Evolutionary conservation across 2,888 invertebrate genomes (phyloP).

Genomic region (Anoplius nigerrimus): DNA sequence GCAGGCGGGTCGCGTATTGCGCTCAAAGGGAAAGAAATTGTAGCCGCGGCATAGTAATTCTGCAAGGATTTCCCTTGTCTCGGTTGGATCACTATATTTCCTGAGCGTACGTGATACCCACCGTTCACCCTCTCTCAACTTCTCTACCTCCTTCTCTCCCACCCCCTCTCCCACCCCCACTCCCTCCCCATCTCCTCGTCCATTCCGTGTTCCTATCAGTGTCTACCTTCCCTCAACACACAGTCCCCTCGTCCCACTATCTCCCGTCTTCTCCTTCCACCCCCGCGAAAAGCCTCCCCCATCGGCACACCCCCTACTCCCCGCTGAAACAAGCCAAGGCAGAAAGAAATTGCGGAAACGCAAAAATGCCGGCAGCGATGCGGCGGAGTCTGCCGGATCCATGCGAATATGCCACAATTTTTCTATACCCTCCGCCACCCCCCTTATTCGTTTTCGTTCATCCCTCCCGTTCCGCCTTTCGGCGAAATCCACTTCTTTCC

Average conservation of each 20-base stretch:
- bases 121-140: background rate
- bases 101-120: slow-evolving; percentile 18
- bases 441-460: background rate
- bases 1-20: slow-evolving; percentile 14
- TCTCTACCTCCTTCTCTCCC: background rate
- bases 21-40: slow-evolving; percentile 29
- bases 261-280: background rate
- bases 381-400: slow-evolving; percentile 45
- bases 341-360: slow-evolving; percentile 34
- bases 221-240: background rate
- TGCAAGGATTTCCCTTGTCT: slow-evolving; percentile 35
- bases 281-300: background rate
- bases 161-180: background rate
- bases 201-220: background rate
- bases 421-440: slow-evolving; percentile 5
- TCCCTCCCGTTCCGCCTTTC: background rate
- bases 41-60: slow-evolving; percentile 37
- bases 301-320: background rate
- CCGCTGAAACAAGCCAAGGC: background rate
- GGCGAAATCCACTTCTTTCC: background rate
- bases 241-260: background rate
- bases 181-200: background rate
- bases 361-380: slow-evolving; percentile 43
- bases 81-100: slow-evolving; percentile 34
- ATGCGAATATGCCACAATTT: slow-evolving; percentile 35